A percentile compares a stretch with the other conserved stretches of the same genome.
Conservation (phyloP, 2,113 vertebrate species). For the Seriola dumerili region DNA sequence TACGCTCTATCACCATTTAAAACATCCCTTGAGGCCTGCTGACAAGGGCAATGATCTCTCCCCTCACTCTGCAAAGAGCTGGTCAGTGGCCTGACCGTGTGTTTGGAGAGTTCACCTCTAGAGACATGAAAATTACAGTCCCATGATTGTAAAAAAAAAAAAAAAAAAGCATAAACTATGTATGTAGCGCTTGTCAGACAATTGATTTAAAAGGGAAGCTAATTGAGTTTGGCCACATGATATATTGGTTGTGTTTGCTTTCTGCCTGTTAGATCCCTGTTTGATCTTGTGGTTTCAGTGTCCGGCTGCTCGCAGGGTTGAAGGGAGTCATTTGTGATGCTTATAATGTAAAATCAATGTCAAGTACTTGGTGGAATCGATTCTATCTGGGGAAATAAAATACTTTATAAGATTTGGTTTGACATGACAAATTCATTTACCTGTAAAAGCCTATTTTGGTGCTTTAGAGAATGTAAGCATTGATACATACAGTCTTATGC, state of each 20-base stretch:
- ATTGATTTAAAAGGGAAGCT: slow-evolving; percentile 10
- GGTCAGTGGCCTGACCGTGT: slow-evolving; percentile 13
- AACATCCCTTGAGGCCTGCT: slow-evolving; percentile 58
- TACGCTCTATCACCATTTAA: slow-evolving; percentile 53
- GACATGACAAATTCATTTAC: background rate
- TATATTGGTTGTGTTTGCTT: background rate
- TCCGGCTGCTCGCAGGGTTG: background rate
- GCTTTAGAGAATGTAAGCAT: background rate
- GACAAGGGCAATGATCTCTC: slow-evolving; percentile 38
- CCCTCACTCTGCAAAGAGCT: slow-evolving; percentile 33
- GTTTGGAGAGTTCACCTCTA: slow-evolving; percentile 24
- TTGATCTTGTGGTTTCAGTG: slow-evolving; percentile 1
- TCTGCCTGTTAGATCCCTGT: slow-evolving; percentile 8
- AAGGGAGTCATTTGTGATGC: background rate
- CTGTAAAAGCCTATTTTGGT: background rate
- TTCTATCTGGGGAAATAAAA: background rate
- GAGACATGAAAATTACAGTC: slow-evolving; percentile 23
- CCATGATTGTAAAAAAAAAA: background rate
- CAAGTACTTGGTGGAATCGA: background rate
- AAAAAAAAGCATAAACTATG: background rate
- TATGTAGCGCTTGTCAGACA: background rate
- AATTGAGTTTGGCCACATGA: slow-evolving; percentile 38
- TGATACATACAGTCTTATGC: background rate
- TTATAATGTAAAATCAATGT: background rate
- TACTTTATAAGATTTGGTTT: background rate